Conservation (phyloP, 2,888 invertebrate genomes). For the Apeira syringaria region DNA sequence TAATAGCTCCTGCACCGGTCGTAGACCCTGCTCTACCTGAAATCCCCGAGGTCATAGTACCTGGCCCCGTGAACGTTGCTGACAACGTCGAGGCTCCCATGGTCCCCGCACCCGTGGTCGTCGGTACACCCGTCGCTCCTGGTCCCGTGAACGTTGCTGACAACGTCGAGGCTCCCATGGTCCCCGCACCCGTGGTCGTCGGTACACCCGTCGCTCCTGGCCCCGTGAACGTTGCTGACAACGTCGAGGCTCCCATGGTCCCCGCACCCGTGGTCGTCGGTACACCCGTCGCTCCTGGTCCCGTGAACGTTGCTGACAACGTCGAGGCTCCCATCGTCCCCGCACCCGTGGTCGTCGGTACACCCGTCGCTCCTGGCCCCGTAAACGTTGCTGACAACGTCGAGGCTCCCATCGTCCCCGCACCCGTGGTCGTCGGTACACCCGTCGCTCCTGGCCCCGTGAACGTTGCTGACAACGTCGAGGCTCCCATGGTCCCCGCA, state of each 20-base stretch:
- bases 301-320: background rate
- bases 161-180: background rate
- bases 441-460: conserved; percentile 7
- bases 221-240: background rate
- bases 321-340: conserved; percentile 4
- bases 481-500: background rate
- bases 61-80: background rate
- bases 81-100: background rate
- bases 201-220: background rate
- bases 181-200: background rate
- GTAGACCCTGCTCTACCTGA: background rate
- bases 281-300: background rate
- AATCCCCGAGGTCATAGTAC: background rate
- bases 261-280: conserved; percentile 5
- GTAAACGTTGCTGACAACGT: conserved; percentile 10
- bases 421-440: conserved; percentile 7
- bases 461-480: background rate
- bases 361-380: conserved; percentile 7
- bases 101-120: background rate
- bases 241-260: conserved; percentile 3
- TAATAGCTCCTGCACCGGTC: background rate
- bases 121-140: background rate
- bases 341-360: conserved; percentile 5
- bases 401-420: conserved; percentile 3
- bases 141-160: background rate